Evolutionary conservation across 2,888 invertebrate species (phyloP).

Genomic region (Sthenelais limicola): DNA sequence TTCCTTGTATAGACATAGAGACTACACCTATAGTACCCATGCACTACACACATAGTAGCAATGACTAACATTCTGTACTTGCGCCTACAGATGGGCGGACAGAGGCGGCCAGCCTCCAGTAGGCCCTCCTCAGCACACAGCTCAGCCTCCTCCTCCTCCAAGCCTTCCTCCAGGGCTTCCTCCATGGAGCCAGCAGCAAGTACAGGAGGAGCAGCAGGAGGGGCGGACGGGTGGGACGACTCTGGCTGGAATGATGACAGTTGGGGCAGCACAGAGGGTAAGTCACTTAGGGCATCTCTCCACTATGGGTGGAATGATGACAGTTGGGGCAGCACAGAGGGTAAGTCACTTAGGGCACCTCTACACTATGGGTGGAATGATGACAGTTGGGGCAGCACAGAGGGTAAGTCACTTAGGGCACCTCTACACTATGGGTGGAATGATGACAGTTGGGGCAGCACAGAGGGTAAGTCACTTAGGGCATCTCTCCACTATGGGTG

Average conservation of each 20-base stretch:
- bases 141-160: conserved; percentile 9
- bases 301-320: neutral
- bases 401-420: too few species aligned
- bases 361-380: neutral
- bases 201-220: neutral
- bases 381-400: conserved; percentile 19
- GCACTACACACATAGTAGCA: too few species aligned
- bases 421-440: too few species aligned
- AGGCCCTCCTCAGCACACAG: conserved; percentile 24
- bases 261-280: conserved; percentile 79
- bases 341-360: neutral
- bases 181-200: neutral
- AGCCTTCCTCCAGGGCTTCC: conserved; percentile 1
- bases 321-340: neutral
- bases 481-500: too few species aligned
- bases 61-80: too few species aligned
- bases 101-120: neutral
- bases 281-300: too few species aligned
- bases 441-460: too few species aligned
- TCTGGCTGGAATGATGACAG: conserved; percentile 52
- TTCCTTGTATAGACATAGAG: too few species aligned
- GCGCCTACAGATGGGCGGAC: too few species aligned
- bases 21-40: too few species aligned
- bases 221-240: conserved; percentile 31
- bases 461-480: too few species aligned